Percentiles rank a stretch among this genome's conserved stretches.
phyloP scores from a whole-genome alignment of 2,113 vertebrate genomes.

The Rhombomys opimus region DNA sequence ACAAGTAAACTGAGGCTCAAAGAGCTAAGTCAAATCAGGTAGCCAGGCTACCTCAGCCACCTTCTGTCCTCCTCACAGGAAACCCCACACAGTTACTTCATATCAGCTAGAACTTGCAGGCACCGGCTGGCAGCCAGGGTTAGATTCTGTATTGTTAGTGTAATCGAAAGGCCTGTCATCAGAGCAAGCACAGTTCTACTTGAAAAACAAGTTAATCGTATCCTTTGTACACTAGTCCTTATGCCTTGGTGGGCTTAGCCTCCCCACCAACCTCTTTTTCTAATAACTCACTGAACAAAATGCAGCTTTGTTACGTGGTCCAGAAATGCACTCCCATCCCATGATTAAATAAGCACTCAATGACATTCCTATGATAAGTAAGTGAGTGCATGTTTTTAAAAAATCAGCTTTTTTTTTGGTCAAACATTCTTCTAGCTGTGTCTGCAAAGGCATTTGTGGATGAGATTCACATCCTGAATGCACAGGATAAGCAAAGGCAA shows the following conservation, averaged over 20 bases:
- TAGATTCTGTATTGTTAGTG: background rate
- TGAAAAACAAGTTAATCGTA: background rate
- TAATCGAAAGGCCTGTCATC: slow-evolving; percentile 38
- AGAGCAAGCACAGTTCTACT: background rate
- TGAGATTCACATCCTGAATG: background rate
- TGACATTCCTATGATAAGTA: background rate
- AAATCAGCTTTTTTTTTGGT: background rate
- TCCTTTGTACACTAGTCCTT: background rate
- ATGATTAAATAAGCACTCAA: background rate
- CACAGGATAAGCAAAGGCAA: background rate
- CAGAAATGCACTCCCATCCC: background rate
- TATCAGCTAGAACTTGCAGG: background rate
- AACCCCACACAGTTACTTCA: background rate
- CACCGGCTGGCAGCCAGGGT: background rate
- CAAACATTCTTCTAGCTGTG: background rate
- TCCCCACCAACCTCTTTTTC: background rate
- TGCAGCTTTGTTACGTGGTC: background rate
- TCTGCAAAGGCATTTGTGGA: background rate
- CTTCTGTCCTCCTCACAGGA: background rate
- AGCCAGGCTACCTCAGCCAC: background rate
- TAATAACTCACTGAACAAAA: background rate
- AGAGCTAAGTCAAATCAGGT: background rate
- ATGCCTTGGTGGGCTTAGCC: background rate
- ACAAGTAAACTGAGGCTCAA: background rate
- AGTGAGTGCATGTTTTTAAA: background rate